Conservation (phyloP, 2,888 invertebrate genomes). For the Erebia ligea region DNA sequence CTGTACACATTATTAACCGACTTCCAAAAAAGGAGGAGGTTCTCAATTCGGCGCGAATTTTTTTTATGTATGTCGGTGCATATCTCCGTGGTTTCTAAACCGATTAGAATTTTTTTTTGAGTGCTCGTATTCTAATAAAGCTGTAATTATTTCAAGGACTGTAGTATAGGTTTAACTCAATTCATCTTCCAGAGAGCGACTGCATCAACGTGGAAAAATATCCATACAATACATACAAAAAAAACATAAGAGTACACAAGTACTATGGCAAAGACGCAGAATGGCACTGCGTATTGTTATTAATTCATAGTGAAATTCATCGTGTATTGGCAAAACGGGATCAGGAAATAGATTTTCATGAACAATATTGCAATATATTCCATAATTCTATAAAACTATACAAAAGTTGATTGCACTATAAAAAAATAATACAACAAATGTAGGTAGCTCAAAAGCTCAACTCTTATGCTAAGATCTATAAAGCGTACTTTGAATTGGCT, state of each 20-base stretch:
- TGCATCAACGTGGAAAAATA: slow-evolving; percentile 14
- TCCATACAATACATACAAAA: slow-evolving; percentile 8
- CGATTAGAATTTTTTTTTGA: no score
- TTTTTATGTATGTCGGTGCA: no score
- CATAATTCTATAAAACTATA: slow-evolving; percentile 47
- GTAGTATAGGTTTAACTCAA: background rate
- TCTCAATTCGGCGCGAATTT: no score
- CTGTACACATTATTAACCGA: no score
- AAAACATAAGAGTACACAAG: slow-evolving; percentile 39
- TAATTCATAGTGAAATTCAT: slow-evolving; percentile 44
- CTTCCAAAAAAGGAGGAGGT: no score
- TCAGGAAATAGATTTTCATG: slow-evolving; percentile 51
- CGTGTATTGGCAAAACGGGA: slow-evolving; percentile 51
- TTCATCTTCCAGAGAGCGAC: background rate
- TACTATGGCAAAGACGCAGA: slow-evolving; percentile 51
- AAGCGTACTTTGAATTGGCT: no score
- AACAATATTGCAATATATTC: slow-evolving; percentile 37
- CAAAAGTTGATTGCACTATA: slow-evolving; percentile 58
- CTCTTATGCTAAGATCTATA: no score
- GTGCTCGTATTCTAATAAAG: no score
- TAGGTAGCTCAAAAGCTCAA: no score
- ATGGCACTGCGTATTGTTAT: slow-evolving; percentile 52
- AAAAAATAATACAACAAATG: slow-evolving; percentile 58
- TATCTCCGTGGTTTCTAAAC: no score
- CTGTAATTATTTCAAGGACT: no score